Percentiles rank a stretch among this genome's conserved stretches.
Evolutionary conservation across 2,888 invertebrate species (phyloP).

Genomic region (Hyalella azteca): DNA sequence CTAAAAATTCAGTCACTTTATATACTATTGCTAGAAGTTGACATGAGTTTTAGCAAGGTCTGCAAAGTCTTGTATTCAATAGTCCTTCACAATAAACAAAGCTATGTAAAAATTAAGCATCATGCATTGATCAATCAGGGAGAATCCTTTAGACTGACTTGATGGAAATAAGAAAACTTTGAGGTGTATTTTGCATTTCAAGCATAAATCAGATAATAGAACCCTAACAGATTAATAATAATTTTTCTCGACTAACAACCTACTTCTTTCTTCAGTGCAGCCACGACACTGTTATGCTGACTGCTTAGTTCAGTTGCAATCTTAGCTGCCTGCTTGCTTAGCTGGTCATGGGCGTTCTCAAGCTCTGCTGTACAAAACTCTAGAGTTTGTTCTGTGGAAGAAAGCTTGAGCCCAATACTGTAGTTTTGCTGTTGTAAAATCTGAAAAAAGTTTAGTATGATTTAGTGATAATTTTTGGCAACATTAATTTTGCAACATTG

Average conservation of each 20-base stretch:
- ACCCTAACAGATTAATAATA: too few species aligned
- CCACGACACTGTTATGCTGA: not conserved
- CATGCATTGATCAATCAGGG: too few species aligned
- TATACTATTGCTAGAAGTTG: too few species aligned
- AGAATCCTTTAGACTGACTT: too few species aligned
- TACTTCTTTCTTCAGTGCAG: not conserved
- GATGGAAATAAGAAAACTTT: too few species aligned
- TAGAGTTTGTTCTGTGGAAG: conserved; percentile 22
- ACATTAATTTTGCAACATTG: not conserved
- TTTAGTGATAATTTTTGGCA: not conserved
- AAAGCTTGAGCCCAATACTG: conserved; percentile 20
- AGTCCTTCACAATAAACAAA: too few species aligned
- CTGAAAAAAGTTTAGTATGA: not conserved
- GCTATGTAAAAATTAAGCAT: too few species aligned
- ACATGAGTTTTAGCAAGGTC: too few species aligned
- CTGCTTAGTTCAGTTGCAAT: not conserved
- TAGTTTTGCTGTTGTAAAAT: conserved; percentile 5
- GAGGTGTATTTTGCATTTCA: too few species aligned
- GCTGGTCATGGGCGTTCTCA: not conserved
- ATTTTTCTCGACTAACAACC: not conserved
- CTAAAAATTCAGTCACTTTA: too few species aligned
- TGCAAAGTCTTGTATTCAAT: too few species aligned
- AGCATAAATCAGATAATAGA: too few species aligned
- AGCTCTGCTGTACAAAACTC: conserved; percentile 11
- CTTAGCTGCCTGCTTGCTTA: not conserved